Evolutionary conservation across 2,888 invertebrate genomes (phyloP).

Genomic region (Leptinotarsa juncta): DNA sequence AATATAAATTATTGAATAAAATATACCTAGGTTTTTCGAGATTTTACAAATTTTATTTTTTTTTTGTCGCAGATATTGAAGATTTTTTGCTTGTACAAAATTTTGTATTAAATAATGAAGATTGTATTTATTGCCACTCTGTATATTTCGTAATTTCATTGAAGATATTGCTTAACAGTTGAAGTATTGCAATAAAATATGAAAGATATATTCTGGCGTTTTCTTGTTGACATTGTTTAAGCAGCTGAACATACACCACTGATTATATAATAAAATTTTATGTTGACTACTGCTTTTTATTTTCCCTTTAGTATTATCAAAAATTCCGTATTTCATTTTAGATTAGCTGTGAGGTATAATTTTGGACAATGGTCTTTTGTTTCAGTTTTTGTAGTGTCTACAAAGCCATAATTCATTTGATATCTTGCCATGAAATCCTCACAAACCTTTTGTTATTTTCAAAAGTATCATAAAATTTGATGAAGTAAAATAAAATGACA

Average conservation of each 20-base stretch:
- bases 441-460: too few species aligned
- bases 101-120: slow-evolving; percentile 52
- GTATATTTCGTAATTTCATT: slow-evolving; percentile 53
- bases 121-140: slow-evolving; percentile 52
- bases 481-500: too few species aligned
- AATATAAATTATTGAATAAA: slow-evolving; percentile 38
- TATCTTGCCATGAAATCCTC: too few species aligned
- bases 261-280: slow-evolving; percentile 42
- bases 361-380: too few species aligned
- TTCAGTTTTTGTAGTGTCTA: too few species aligned
- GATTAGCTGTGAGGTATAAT: too few species aligned
- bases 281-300: slow-evolving; percentile 31
- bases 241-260: slow-evolving; percentile 37
- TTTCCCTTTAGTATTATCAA: not conserved
- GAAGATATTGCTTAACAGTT: slow-evolving; percentile 52
- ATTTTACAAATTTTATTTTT: slow-evolving; percentile 38
- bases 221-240: slow-evolving; percentile 45
- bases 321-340: too few species aligned
- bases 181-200: slow-evolving; percentile 46
- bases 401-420: too few species aligned
- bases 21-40: slow-evolving; percentile 31
- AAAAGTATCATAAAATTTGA: too few species aligned
- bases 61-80: slow-evolving; percentile 36
- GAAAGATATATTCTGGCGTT: slow-evolving; percentile 45
- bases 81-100: slow-evolving; percentile 52